A percentile compares a stretch with the other conserved stretches of the same genome.
phyloP scores from a whole-genome alignment of 2,888 invertebrate species.

The Euspilapteryx auroguttella region DNA sequence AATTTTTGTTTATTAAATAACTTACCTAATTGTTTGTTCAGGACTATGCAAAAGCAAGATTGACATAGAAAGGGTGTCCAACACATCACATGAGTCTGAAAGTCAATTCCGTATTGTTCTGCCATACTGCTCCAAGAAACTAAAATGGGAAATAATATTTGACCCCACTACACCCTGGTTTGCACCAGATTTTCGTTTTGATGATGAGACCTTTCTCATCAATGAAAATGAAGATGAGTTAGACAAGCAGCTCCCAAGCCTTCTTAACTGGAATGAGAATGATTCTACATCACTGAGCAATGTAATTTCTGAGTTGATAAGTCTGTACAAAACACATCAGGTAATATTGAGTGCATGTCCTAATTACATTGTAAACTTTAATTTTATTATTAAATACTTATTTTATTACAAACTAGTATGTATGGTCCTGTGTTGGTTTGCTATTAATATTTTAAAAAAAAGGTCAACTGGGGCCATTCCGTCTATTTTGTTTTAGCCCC shows the following conservation, averaged over 20 bases:
- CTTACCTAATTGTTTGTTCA: slow-evolving; percentile 11
- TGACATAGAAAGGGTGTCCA: slow-evolving; percentile 39
- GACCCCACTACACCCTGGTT: slow-evolving; percentile 64
- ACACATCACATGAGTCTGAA: slow-evolving; percentile 25
- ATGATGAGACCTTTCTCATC: slow-evolving; percentile 66
- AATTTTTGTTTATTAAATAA: neutral
- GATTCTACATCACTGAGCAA: slow-evolving; percentile 61
- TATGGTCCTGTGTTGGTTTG: too few relatives aligned
- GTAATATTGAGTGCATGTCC: slow-evolving; percentile 29
- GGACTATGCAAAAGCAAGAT: slow-evolving; percentile 49
- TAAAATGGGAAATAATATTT: slow-evolving; percentile 74
- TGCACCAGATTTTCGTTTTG: slow-evolving; percentile 76
- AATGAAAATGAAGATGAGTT: slow-evolving; percentile 59
- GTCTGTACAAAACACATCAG: slow-evolving; percentile 66
- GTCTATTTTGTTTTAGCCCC: too few relatives aligned
- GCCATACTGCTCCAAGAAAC: slow-evolving; percentile 68
- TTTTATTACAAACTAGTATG: too few relatives aligned
- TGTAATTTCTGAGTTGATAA: slow-evolving; percentile 64
- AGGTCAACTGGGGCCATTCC: too few relatives aligned
- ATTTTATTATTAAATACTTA: neutral
- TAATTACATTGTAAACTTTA: neutral
- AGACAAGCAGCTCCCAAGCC: slow-evolving; percentile 55
- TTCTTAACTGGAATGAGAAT: slow-evolving; percentile 66
- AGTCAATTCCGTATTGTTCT: slow-evolving; percentile 66
- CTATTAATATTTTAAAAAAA: too few relatives aligned